Base-by-base conservation (phyloP, 2,797 vertebrate genomes). In the Hybognathus amarus region DNA sequence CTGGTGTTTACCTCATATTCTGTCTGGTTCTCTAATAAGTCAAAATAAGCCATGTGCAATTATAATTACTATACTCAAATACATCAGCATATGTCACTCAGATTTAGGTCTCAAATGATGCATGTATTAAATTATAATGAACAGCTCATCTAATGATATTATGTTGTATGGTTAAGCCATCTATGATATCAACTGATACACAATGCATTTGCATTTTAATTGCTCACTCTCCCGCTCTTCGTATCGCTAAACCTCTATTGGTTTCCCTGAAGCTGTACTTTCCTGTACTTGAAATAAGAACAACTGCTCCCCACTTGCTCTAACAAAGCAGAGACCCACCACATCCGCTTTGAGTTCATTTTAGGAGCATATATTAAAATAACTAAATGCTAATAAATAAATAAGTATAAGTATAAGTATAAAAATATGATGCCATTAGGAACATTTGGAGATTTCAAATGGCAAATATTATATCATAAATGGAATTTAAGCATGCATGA, bases 1-100 rank as follows among this genome's bases (percentile, higher is more conserved):
- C 33, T 11, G n/a, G n/a, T 64, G 22, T 64, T 73, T 22, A 18
- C 18, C 20, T 6, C 7, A 20, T 59, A 50, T 45, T 22, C 42
- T 47, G 68, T 22, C 79, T 82, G 80, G 27, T 52, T 64, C 42
- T 74, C 30, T 74, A 82, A 82, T 82, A 56, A 74, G 42, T 74
- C 61, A 36, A 18, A 74, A 74, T 15, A 82, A 82, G 45, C 22
- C 80, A 27, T 56, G 71, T 76, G 80, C 63, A 67, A 66, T 82
- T 75, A 54, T 54, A 74, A 71, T 81, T 63, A 73, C 54, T 64
- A 56, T 4, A 50, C n/a, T 38, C 24, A n/a, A 79, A 68, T 22
- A 52, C 33, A 75, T 75, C 80, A 67, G 36, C 80, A 30, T 64
- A 80, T 47, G 40, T 54, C 70, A 76, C 36, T 18, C 80, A 40